phyloP scores from a whole-genome alignment of 2,113 vertebrate species.

The Sinosuthora webbiana region DNA sequence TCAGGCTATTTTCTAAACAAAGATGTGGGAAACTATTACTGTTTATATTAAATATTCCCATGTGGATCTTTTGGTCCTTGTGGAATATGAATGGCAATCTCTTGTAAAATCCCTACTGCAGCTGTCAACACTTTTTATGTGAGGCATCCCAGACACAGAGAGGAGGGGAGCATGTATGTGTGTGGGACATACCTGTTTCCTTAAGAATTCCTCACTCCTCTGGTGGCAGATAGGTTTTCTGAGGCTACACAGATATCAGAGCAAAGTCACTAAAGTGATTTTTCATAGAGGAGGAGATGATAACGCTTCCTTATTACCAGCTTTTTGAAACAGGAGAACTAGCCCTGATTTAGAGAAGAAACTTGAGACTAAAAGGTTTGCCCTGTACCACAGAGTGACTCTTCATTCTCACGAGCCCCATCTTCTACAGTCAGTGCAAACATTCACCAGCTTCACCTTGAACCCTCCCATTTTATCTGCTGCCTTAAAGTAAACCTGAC shows the following conservation, averaged over 20 bases:
- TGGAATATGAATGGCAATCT: slow-evolving; percentile 70
- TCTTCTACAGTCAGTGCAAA: not conserved
- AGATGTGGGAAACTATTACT: slow-evolving; percentile 87
- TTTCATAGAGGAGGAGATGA: not conserved
- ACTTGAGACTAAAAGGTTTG: not conserved
- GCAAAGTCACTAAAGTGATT: not conserved
- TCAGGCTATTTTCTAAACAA: slow-evolving; percentile 82
- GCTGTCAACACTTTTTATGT: slow-evolving; percentile 40
- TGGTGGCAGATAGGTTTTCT: not conserved
- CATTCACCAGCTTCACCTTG: not conserved
- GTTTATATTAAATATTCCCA: slow-evolving; percentile 83
- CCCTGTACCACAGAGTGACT: not conserved
- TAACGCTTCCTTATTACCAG: not conserved
- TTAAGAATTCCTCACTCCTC: not conserved
- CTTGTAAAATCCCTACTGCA: slow-evolving; percentile 53
- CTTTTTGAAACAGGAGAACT: not conserved
- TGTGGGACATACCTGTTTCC: slow-evolving; percentile 1
- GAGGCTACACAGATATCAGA: not conserved
- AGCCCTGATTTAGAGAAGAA: not conserved
- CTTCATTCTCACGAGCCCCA: not conserved
- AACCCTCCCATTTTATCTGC: not conserved
- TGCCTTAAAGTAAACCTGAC: not conserved
- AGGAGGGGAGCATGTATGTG: not conserved
- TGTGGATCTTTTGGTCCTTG: slow-evolving; percentile 66
- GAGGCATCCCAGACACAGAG: slow-evolving; percentile 51